Evolutionary conservation across 2,888 invertebrate genomes (phyloP), one percentile per base, ranked within the genome.

Genomic region (Neocrepidodera transversa): DNA sequence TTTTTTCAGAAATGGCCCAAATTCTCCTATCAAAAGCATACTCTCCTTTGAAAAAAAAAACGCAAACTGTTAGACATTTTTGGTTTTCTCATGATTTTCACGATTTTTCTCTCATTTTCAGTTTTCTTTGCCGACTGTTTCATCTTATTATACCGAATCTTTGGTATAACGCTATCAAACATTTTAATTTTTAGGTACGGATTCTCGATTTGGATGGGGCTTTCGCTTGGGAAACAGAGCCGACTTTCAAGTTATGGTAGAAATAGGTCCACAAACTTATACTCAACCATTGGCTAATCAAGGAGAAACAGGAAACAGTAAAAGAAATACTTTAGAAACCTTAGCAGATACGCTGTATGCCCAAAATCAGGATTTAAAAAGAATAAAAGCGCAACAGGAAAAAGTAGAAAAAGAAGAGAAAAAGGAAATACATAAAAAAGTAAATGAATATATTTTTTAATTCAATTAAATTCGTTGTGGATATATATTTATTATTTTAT

Each of bases 211-310:
- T 8, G 92, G 92, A 0, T 86, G 92, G 69, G 92, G 92, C 0
- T 92, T 90, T 73, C 86, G 91, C 1, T 82, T 92, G 38, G 92
- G 92, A 0, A 87, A 90, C 72, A 89, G 92, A 76, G 92, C 92
- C 0, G 92, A 92, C 77, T 88, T 92, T 72, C 92, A 92, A 74
- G 83, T 92, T 1, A 72, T 91, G 66, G 74, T 90, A 1, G 92
- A 92, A 74, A 74, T 92, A 18, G 92, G 92, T 0, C 92, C 92
- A 0, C 92, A 92, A 76, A 87, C 84, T 1, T 85, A 90, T 63
- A 92, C 92, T 0, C 84, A 86, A 62, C 84, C 87, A 1, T 79
- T 92, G 6, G 88, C 87, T 68, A 79, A 83, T 75, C 78, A 77
- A 56, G 69, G 68, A 7, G 14, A 68, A 66, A 60, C 64, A 32